phyloP scores from a whole-genome alignment of 2,888 invertebrate species.

The Cerastis rubricosa region DNA sequence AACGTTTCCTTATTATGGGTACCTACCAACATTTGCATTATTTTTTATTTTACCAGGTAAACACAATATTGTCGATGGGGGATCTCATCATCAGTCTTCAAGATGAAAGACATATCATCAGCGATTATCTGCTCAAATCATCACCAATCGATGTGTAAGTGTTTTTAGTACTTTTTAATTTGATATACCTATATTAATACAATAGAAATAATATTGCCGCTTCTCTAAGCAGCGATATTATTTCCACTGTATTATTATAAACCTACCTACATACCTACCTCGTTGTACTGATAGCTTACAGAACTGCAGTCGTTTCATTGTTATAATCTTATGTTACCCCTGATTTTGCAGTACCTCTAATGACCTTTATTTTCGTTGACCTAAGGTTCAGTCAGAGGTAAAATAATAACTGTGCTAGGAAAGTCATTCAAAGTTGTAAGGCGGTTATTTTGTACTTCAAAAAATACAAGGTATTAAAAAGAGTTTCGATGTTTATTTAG shows the following conservation, averaged over 20 bases:
- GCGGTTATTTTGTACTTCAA: background rate
- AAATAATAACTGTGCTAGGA: background rate
- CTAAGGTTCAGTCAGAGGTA: background rate
- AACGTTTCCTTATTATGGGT: background rate
- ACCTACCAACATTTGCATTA: background rate
- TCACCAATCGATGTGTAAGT: constrained; percentile 60
- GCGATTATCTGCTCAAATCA: constrained; percentile 56
- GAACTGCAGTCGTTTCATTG: background rate
- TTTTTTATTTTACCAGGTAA: constrained; percentile 77
- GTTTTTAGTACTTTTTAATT: background rate
- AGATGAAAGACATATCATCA: constrained; percentile 80
- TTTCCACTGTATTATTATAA: no score
- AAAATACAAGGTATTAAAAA: background rate
- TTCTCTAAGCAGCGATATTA: background rate
- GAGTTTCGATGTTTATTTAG: background rate
- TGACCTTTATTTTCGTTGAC: background rate
- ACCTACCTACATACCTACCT: no score
- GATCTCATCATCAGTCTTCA: constrained; percentile 86
- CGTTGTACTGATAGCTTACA: background rate
- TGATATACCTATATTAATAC: no score
- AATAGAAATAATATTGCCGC: background rate
- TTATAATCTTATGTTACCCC: background rate
- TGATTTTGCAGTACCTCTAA: background rate
- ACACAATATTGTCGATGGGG: constrained; percentile 82
- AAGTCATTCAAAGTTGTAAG: background rate